phyloP scores from a whole-genome alignment of 2,113 vertebrate species.

The Dolichotis patagonum region DNA sequence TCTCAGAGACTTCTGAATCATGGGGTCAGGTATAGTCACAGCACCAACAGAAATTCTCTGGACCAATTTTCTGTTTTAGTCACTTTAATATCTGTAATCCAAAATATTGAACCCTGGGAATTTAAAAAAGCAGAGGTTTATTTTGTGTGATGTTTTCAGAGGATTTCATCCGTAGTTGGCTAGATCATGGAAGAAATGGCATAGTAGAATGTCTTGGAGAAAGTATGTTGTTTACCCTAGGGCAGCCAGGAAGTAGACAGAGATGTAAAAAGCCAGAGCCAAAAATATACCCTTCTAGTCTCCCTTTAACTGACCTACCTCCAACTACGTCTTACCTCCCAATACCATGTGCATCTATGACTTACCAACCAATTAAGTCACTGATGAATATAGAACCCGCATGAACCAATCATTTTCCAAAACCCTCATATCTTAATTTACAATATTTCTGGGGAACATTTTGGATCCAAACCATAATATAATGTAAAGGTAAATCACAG shows the following conservation, averaged over 20 bases:
- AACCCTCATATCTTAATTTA: background rate
- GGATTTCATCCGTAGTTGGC: background rate
- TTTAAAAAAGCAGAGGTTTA: background rate
- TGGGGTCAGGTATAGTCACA: background rate
- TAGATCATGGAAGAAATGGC: background rate
- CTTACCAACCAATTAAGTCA: background rate
- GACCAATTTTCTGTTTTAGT: background rate
- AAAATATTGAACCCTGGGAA: background rate
- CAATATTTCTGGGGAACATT: background rate
- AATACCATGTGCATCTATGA: background rate
- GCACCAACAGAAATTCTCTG: background rate
- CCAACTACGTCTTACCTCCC: background rate
- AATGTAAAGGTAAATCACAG: background rate
- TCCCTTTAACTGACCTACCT: background rate
- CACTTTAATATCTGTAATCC: background rate
- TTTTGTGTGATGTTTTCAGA: background rate
- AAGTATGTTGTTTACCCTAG: background rate
- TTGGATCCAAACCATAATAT: background rate
- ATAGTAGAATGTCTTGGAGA: background rate
- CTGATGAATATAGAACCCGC: background rate
- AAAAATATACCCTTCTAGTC: background rate
- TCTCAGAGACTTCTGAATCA: background rate
- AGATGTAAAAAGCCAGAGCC: background rate
- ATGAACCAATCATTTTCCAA: background rate
- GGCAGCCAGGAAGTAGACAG: background rate